Evolutionary conservation across 2,888 invertebrate species (phyloP), one percentile per base, ranked within the genome.

Genomic region (Eledona agricola): DNA sequence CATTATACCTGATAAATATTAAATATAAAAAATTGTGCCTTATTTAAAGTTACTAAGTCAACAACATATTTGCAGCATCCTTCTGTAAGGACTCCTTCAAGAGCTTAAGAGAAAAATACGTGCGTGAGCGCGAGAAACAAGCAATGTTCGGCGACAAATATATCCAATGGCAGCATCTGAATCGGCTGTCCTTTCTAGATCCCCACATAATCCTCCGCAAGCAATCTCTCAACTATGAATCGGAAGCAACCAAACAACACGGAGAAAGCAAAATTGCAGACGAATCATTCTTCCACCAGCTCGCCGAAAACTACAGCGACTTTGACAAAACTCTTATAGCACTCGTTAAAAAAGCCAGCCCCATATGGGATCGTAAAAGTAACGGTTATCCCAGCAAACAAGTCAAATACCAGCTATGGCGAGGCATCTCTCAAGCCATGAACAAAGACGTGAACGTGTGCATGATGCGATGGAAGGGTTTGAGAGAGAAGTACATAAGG

Each of bases 401-500:
- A 17, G 32, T 67, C 1, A 69, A 69, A 46, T 58, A 59, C 31
- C 62, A 67, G 45, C 45, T 69, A 4, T 71, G 71, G 71, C 57
- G 60, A 25, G 53, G 49, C 1, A 67, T 71, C 23, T 63, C 64
- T 2, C 42, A 58, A 13, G 59, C 52, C 7, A 42, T 71, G 19
- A 63, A 67, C 22, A 47, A 59, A 17, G 66, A 69, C 40, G 51
- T 60, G 2, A 62, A 62, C 31, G 45, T 57, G 20, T 71, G 71
- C 51, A 65, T 66, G 60, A 38, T 66, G 19, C 47, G 67, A 6
- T 71, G 71, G 71, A 71, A 71, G 54, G 69, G 65, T 4, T 49
- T 71, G 17, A 55, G 70, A 29, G 71, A 71, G 45, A 71, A 71
- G 43, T 71, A 71, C 47, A 69, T 71, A 15, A 50, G 70, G 10